Percentiles rank a stretch among this genome's conserved stretches.
Conservation (phyloP, 1,140 invertebrate species). For the Homarus americanus region DNA sequence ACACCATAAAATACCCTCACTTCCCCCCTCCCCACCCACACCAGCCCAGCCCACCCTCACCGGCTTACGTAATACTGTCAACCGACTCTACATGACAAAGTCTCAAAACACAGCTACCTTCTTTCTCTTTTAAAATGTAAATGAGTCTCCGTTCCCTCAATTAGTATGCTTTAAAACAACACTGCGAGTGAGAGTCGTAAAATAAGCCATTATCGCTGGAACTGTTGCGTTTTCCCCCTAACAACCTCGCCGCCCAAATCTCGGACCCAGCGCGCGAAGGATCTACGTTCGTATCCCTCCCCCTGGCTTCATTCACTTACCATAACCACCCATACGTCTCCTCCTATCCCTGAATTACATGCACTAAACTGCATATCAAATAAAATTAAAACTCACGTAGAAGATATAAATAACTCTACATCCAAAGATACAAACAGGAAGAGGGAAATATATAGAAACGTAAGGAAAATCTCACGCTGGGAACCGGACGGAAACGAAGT, state of each 20-base stretch:
- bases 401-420: too few relatives aligned
- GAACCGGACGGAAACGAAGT: constrained; percentile 28
- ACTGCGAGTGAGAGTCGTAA: constrained; percentile 44
- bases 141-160: constrained; percentile 16
- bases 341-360: too few relatives aligned
- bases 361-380: background rate
- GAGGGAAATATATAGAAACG: background rate
- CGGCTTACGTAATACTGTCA: background rate
- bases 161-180: constrained; percentile 51
- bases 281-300: background rate
- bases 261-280: constrained; percentile 19
- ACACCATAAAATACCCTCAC: background rate
- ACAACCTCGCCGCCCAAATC: constrained; percentile 40
- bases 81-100: background rate
- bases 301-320: background rate
- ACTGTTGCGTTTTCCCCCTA: constrained; percentile 51
- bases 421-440: too few relatives aligned
- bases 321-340: background rate
- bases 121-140: constrained; percentile 15
- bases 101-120: background rate
- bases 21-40: background rate
- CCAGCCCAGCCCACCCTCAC: too few relatives aligned
- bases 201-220: constrained; percentile 45
- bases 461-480: background rate
- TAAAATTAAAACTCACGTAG: background rate